Percentiles rank a stretch among this genome's conserved stretches.
Conservation (phyloP, 1,140 invertebrate genomes). For the Scaptomyza graminum region DNA sequence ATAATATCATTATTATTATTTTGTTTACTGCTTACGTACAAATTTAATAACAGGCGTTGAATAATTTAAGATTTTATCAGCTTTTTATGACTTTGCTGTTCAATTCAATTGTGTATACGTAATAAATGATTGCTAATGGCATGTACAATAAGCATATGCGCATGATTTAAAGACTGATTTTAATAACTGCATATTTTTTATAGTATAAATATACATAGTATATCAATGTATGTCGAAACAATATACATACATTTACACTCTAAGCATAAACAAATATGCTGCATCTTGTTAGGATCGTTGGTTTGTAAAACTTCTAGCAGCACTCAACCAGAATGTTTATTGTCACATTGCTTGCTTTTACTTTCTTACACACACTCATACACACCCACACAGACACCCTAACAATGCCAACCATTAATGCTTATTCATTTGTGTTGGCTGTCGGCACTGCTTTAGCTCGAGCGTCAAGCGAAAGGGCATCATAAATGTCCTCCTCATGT, state of each 20-base stretch:
- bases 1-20: no score
- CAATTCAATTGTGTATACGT: neutral
- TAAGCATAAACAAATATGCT: neutral
- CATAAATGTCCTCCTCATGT: slow-evolving; percentile 73
- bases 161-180: no score
- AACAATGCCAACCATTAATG: slow-evolving; percentile 56
- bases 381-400: slow-evolving; percentile 21
- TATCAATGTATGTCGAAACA: neutral
- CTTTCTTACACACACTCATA: neutral
- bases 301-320: slow-evolving; percentile 53
- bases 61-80: neutral
- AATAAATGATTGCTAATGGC: neutral
- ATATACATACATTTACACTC: neutral
- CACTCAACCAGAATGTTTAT: slow-evolving; percentile 52
- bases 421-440: slow-evolving; percentile 59
- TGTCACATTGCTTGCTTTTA: slow-evolving; percentile 44
- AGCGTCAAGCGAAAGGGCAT: slow-evolving; percentile 45
- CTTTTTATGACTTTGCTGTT: neutral
- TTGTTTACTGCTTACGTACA: no score
- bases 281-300: slow-evolving; percentile 13
- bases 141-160: no score
- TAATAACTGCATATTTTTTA: no score
- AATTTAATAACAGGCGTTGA: neutral
- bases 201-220: no score
- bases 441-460: slow-evolving; percentile 39